Evolutionary conservation across 2,113 vertebrate species (phyloP).

Genomic region (Oxygymnocypris stewartii): DNA sequence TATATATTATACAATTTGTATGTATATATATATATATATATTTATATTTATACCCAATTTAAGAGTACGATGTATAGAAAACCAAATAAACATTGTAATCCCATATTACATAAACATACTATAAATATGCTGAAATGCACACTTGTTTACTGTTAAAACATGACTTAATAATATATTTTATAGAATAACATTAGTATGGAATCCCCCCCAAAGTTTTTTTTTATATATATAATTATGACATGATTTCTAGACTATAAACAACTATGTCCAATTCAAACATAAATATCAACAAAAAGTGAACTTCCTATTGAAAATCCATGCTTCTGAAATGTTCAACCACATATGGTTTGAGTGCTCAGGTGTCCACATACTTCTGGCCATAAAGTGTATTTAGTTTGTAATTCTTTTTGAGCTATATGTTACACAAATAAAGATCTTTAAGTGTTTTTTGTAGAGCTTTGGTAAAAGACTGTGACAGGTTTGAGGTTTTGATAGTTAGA

Average conservation of each 20-base stretch:
- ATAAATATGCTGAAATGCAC: neutral
- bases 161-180: neutral
- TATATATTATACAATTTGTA: too few species aligned
- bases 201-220: neutral
- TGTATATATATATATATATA: too few species aligned
- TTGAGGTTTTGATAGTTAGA: neutral
- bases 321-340: neutral
- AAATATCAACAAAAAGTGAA: neutral
- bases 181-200: neutral
- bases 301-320: neutral
- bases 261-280: neutral
- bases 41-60: neutral
- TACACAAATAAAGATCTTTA: neutral
- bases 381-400: neutral
- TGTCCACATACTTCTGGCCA: neutral
- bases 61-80: neutral
- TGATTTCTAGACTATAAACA: neutral
- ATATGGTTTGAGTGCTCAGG: neutral
- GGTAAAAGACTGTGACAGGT: neutral
- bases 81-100: neutral
- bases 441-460: neutral
- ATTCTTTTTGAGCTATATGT: conserved; percentile 3
- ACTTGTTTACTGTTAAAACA: neutral
- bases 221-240: neutral
- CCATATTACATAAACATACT: neutral